phyloP scores from a whole-genome alignment of 2,797 vertebrate genomes.

The Sebastes minor region DNA sequence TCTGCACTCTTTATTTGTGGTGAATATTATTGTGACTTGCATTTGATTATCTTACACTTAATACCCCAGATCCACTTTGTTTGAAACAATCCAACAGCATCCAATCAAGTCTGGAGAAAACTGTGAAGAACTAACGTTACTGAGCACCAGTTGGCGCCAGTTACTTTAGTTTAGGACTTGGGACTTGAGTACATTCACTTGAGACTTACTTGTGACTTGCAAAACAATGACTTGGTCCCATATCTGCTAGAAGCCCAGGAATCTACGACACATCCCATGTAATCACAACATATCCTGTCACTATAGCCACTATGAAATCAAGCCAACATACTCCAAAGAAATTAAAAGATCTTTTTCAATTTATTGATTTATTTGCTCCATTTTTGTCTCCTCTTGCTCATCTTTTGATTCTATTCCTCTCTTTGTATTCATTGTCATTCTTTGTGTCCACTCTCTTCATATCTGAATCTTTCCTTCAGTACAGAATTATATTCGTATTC shows the following conservation, averaged over 20 bases:
- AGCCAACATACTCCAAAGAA: background rate
- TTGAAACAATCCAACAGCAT: no score
- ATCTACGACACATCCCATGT: background rate
- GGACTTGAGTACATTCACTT: no score
- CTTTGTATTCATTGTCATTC: background rate
- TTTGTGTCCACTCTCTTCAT: background rate
- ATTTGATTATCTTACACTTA: no score
- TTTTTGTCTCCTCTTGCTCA: background rate
- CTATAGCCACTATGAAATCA: background rate
- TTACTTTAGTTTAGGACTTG: no score
- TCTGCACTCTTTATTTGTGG: no score
- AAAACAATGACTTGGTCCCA: no score
- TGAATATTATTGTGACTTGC: no score
- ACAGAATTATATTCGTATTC: background rate
- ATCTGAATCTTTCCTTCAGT: slow-evolving; percentile 1
- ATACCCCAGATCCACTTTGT: no score
- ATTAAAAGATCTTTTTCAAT: background rate
- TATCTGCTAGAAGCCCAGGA: background rate
- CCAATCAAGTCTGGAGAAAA: no score
- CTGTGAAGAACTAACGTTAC: no score
- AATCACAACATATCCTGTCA: background rate
- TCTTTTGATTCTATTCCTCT: background rate
- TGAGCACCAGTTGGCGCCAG: no score
- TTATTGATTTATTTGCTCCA: background rate
- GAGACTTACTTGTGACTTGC: no score